These are phyloP conservation scores for Nineta flava DNA, from an alignment of 2,888 invertebrate genomes.

Conservation along the genomic window DNA sequence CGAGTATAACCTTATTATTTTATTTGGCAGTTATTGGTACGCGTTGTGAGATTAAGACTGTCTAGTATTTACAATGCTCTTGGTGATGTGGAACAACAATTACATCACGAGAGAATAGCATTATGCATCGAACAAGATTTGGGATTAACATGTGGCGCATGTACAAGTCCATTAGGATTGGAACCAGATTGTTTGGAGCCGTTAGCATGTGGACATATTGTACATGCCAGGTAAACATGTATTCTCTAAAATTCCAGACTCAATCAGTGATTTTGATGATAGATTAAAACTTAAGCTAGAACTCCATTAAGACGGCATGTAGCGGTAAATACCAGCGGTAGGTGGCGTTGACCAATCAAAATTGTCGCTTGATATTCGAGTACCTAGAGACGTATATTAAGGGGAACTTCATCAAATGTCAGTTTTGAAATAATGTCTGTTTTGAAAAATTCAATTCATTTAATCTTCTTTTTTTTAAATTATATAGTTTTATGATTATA, in stretches of 20 bases:
- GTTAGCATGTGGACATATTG: conserved; percentile 73
- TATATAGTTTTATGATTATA: too few species aligned
- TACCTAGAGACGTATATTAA: too few species aligned
- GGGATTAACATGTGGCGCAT: conserved; percentile 66
- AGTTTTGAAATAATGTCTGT: too few species aligned
- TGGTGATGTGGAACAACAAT: conserved; percentile 65
- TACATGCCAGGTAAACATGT: conserved; percentile 54
- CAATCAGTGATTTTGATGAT: not conserved
- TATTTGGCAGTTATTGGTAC: conserved; percentile 47
- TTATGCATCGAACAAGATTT: conserved; percentile 46
- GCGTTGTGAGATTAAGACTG: conserved; percentile 62
- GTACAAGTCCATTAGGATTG: conserved; percentile 60
- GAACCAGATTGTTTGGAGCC: conserved; percentile 61
- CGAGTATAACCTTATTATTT: not conserved
- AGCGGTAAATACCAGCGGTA: not conserved
- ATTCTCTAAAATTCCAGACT: not conserved
- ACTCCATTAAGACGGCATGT: not conserved
- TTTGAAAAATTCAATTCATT: too few species aligned
- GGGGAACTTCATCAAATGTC: too few species aligned
- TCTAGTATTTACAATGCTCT: conserved; percentile 67
- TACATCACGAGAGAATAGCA: conserved; percentile 58
- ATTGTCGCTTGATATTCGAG: not conserved
- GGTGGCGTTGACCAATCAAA: not conserved
- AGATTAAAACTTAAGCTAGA: not conserved
- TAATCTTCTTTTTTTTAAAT: too few species aligned